Conservation (phyloP, 2,113 vertebrate genomes). For the Saccopteryx leptura region DNA sequence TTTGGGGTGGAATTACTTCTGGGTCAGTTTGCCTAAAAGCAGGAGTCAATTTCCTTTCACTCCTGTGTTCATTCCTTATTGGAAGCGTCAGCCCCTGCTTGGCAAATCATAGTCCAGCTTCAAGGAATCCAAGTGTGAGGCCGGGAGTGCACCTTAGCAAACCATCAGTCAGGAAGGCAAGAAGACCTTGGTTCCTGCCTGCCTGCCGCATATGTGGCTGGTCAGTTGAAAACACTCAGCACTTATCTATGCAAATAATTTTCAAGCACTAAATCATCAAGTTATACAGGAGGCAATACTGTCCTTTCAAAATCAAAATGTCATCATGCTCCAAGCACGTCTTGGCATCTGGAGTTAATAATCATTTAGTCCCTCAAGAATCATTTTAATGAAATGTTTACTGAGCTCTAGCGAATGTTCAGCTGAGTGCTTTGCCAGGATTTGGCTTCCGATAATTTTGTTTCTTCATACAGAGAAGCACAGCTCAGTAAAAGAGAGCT, state of each 20-base stretch:
- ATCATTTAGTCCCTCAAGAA: conserved; percentile 56
- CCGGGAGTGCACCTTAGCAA: not conserved
- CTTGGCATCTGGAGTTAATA: conserved; percentile 65
- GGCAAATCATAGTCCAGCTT: not conserved
- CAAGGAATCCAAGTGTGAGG: not conserved
- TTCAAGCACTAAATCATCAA: conserved; percentile 22
- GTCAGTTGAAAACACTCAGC: not conserved
- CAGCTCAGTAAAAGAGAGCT: conserved; percentile 94
- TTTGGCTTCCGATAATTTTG: conserved; percentile 88
- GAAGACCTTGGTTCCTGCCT: not conserved
- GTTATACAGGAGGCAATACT: conserved; percentile 23
- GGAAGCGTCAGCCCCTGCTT: not conserved
- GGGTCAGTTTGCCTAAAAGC: conserved; percentile 3
- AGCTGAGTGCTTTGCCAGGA: conserved; percentile 80
- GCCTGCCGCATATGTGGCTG: not conserved
- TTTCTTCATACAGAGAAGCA: conserved; percentile 93
- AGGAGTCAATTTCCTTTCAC: not conserved
- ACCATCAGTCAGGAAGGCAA: not conserved
- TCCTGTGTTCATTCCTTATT: not conserved
- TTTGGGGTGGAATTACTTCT: not conserved
- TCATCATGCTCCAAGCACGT: not conserved
- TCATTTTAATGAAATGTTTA: conserved; percentile 42
- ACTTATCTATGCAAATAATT: not conserved
- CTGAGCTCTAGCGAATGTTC: conserved; percentile 71
- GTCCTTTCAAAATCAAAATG: conserved; percentile 43